Evolutionary conservation across 1,140 invertebrate species (phyloP), one percentile per base, ranked within the genome.

Genomic region (Drosophila parvula): DNA sequence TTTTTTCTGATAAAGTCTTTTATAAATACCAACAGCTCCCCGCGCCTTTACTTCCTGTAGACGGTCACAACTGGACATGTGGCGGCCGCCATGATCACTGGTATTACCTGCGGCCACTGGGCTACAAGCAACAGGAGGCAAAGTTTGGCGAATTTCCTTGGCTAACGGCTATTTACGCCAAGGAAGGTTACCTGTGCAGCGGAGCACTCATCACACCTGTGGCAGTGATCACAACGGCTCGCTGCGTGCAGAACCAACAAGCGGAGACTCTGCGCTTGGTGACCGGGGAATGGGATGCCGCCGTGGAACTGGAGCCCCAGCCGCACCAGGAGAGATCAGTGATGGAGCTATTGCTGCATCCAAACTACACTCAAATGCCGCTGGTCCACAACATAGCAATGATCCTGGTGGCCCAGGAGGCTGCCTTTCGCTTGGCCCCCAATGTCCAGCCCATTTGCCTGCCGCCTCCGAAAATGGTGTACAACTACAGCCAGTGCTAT

Each of bases 141-240:
- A 74, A 77, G n/a, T 86, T 86, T 34, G 83, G 38, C 0, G 83
- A 86, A 45, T 86, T 86, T 63, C 83, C 83, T 7, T 88, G 83
- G 83, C 32, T 88, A 8, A 64, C 79, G 40, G 83, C 71, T 10
- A 67, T 86, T 10, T 82, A 55, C 18, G 43, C 48, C 4, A 27
- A 27, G 0, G 18, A 44, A n/a, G 43, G 36, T 4, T 86, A 82
- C 18, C 51, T 88, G 5, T 86, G 83, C 64, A 88, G 83, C 41
- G 83, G 79, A 3, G 79, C 58, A 0, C 60, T 86, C 0, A 74
- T 86, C 38, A 67, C 83, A 3, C 67, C 83, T 0, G 10, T 59
- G 9, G 79, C 64, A 0, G 63, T 88, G 9, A 10, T 86, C 4
- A 83, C 79, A 6, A 59, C 83, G 7, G 83, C 83, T 0, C 68